Percentiles rank a stretch among this genome's conserved stretches.
Evolutionary conservation across 2,113 vertebrate genomes (phyloP).

Genomic region (Xiphophorus hellerii): DNA sequence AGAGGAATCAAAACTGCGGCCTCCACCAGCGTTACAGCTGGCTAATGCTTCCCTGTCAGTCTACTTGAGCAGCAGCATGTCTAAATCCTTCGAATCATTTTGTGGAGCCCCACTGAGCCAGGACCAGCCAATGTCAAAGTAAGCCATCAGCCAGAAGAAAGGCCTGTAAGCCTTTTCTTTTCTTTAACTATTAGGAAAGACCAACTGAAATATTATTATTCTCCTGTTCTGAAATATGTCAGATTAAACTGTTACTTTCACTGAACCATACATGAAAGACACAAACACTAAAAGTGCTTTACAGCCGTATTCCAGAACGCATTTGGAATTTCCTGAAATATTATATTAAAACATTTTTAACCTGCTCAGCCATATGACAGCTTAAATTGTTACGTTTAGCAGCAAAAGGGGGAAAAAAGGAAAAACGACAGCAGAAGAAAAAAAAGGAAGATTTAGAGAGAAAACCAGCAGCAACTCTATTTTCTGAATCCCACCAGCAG

Average conservation of each 20-base stretch:
- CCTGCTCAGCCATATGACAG: slow-evolving; percentile 57
- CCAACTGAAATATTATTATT: slow-evolving; percentile 72
- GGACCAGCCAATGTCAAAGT: slow-evolving; percentile 70
- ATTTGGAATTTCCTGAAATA: slow-evolving; percentile 57
- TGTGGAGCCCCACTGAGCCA: slow-evolving; percentile 44
- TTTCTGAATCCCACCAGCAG: slow-evolving; percentile 18
- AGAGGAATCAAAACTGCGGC: slow-evolving; percentile 23
- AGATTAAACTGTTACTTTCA: slow-evolving; percentile 72
- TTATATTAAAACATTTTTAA: slow-evolving; percentile 70
- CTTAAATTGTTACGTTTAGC: slow-evolving; percentile 68
- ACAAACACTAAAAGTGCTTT: slow-evolving; percentile 62
- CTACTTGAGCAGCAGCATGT: slow-evolving; percentile 39
- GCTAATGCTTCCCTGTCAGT: slow-evolving; percentile 45
- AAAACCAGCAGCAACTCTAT: slow-evolving; percentile 23
- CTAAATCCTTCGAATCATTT: slow-evolving; percentile 14
- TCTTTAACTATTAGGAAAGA: slow-evolving; percentile 55
- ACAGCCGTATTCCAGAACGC: slow-evolving; percentile 44
- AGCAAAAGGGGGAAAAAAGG: background rate
- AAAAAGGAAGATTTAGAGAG: slow-evolving; percentile 37
- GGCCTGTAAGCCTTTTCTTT: slow-evolving; percentile 63
- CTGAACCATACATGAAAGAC: slow-evolving; percentile 65
- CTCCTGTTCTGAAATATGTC: slow-evolving; percentile 72
- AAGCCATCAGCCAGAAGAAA: slow-evolving; percentile 62
- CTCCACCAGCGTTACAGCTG: slow-evolving; percentile 12
- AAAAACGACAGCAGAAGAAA: slow-evolving; percentile 13